phyloP scores from a whole-genome alignment of 2,113 vertebrate genomes.

The Bujurquina vittata region DNA sequence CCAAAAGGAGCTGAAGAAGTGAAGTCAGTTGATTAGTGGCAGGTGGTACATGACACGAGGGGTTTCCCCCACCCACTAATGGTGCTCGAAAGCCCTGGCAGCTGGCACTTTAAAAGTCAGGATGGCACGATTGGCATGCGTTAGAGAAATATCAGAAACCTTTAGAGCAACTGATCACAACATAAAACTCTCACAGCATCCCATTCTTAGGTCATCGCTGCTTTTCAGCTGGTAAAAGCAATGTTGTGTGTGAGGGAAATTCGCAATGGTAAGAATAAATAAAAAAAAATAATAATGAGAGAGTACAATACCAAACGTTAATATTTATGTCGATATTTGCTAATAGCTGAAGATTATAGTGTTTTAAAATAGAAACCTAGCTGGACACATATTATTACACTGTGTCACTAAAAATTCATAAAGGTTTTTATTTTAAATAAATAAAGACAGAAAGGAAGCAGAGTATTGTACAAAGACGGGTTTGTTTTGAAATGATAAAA shows the following conservation, averaged over 20 bases:
- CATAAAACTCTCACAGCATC: constrained; percentile 29
- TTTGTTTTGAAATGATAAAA: neutral
- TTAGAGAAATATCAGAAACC: constrained; percentile 49
- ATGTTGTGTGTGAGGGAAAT: neutral
- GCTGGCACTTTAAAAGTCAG: constrained; percentile 62
- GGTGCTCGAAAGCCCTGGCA: constrained; percentile 47
- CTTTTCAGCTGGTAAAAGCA: neutral
- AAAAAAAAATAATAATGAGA: neutral
- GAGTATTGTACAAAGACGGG: neutral
- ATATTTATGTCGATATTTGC: neutral
- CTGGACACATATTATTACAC: neutral
- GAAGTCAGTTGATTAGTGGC: constrained; percentile 51
- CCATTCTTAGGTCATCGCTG: neutral
- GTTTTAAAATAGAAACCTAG: neutral
- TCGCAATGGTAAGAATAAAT: neutral
- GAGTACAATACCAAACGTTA: neutral
- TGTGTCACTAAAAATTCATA: neutral
- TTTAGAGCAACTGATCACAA: constrained; percentile 43
- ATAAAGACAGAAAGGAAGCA: neutral
- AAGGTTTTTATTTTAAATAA: neutral
- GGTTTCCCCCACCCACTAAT: constrained; percentile 25
- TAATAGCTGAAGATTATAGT: neutral
- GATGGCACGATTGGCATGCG: constrained; percentile 26
- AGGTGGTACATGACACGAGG: constrained; percentile 41
- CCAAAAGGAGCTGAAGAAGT: constrained; percentile 1